These are phyloP conservation scores for Shinisaurus crocodilurus DNA, from an alignment of 2,113 vertebrate species.

Conservation along the genomic window DNA sequence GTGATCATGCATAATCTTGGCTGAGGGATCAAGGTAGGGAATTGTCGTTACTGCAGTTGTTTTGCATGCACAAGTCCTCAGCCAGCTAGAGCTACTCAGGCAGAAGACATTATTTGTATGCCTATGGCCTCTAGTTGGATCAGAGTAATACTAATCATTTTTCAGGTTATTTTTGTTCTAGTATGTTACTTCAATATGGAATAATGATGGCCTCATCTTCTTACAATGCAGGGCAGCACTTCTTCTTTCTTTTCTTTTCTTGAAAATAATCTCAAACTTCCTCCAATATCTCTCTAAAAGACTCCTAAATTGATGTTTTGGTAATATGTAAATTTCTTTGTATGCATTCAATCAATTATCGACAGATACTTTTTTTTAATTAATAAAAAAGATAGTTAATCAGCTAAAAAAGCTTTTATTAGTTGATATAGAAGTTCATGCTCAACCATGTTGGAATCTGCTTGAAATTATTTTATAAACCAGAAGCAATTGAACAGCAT, in stretches of 20 bases:
- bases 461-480: constrained; percentile 37
- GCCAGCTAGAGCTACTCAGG: too few species aligned
- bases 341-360: not conserved
- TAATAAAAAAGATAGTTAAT: not conserved
- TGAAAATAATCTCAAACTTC: not conserved
- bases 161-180: too few species aligned
- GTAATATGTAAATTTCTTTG: not conserved
- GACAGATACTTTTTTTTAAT: not conserved
- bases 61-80: too few species aligned
- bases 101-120: too few species aligned
- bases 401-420: not conserved
- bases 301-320: not conserved
- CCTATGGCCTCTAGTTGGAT: too few species aligned
- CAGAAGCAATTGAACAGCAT: constrained; percentile 15
- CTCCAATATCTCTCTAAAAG: not conserved
- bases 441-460: constrained; percentile 24
- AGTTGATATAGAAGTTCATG: constrained; percentile 9
- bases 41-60: too few species aligned
- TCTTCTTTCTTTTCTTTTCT: not conserved
- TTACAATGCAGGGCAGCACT: not conserved
- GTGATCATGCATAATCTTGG: too few species aligned
- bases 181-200: not conserved
- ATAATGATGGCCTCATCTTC: not conserved
- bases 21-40: too few species aligned
- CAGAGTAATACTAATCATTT: too few species aligned